Conservation (phyloP, 2,888 invertebrate species). For the Pachliopta kotzebuea region DNA sequence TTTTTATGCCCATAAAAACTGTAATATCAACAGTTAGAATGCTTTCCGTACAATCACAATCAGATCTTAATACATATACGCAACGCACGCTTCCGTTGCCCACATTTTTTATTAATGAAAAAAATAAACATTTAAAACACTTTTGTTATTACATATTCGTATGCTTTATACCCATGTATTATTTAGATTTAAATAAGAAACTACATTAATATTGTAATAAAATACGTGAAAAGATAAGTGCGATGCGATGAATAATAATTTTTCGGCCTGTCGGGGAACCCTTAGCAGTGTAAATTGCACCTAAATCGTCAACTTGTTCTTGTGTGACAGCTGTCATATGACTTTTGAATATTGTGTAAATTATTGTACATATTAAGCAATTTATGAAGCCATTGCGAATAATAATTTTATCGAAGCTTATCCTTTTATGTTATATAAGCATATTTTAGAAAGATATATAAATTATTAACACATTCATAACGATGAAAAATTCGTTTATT, state of each 20-base stretch:
- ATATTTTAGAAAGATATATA: background rate
- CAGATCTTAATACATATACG: slow-evolving; percentile 46
- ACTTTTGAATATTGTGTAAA: slow-evolving; percentile 35
- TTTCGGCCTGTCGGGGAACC: slow-evolving; percentile 20
- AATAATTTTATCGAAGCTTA: background rate
- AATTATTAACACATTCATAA: background rate
- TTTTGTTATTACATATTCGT: slow-evolving; percentile 17
- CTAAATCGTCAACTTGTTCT: slow-evolving; percentile 33
- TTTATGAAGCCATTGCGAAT: slow-evolving; percentile 8
- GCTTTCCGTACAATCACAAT: slow-evolving; percentile 35
- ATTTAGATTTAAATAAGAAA: background rate
- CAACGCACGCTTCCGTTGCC: slow-evolving; percentile 41
- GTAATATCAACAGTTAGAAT: slow-evolving; percentile 23
- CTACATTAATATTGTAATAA: slow-evolving; percentile 1
- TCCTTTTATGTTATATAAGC: background rate
- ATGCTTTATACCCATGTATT: background rate
- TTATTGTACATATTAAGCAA: slow-evolving; percentile 18
- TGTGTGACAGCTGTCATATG: slow-evolving; percentile 41
- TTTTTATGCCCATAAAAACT: slow-evolving; percentile 25
- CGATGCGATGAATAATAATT: slow-evolving; percentile 6
- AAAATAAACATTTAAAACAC: background rate
- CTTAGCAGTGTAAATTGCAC: slow-evolving; percentile 22
- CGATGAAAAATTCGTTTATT: background rate
- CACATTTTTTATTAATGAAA: slow-evolving; percentile 31
- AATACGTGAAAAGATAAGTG: slow-evolving; percentile 3